A percentile compares a stretch with the other conserved stretches of the same genome.
Conservation (phyloP, 2,113 vertebrate genomes). For the Psettodes erumei region DNA sequence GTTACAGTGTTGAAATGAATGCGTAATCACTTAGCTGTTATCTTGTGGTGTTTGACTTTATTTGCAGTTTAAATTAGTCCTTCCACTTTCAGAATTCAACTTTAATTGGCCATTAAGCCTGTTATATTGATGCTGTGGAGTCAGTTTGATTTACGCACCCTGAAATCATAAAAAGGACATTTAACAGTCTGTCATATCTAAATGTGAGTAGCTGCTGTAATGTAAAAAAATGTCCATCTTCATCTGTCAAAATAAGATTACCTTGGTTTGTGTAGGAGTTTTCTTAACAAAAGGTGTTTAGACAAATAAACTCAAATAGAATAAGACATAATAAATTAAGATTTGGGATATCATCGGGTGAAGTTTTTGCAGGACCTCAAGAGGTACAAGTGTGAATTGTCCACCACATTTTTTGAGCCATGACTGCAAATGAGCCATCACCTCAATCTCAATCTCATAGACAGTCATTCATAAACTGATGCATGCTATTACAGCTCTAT, state of each 20-base stretch:
- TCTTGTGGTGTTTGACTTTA: background rate
- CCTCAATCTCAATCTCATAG: too few relatives aligned
- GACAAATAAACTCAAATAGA: too few relatives aligned
- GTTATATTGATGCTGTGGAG: background rate
- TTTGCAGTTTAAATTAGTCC: background rate
- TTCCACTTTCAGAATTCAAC: background rate
- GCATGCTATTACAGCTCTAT: background rate
- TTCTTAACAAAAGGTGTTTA: background rate
- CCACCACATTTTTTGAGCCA: background rate
- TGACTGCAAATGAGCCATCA: background rate
- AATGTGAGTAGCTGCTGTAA: too few relatives aligned
- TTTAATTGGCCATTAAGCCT: background rate
- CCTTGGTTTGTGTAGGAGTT: background rate
- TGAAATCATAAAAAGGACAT: too few relatives aligned
- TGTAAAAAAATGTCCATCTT: too few relatives aligned
- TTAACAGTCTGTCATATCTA: too few relatives aligned
- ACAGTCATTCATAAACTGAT: too few relatives aligned
- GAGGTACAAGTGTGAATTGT: background rate
- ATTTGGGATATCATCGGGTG: background rate
- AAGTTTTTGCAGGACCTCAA: background rate
- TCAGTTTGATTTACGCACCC: too few relatives aligned
- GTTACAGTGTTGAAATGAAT: background rate
- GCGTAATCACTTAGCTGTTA: too few relatives aligned
- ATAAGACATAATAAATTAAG: background rate
- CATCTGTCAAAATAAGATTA: too few relatives aligned